Percentiles rank a stretch among this genome's conserved stretches.
Conservation (phyloP, 2,113 vertebrate genomes). For the Nerophis lumbriciformis region DNA sequence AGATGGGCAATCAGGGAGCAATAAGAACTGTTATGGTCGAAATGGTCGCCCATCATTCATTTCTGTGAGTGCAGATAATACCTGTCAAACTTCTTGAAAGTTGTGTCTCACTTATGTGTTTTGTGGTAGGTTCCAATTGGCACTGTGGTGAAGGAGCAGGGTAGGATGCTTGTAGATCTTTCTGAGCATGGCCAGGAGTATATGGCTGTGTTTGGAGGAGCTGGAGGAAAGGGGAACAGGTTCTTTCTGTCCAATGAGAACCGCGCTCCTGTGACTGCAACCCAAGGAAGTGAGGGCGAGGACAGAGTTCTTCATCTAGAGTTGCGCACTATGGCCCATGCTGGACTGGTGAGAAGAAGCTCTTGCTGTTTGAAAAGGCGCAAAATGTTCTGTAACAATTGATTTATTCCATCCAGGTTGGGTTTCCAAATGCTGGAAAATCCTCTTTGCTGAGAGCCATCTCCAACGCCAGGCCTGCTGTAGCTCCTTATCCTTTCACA, state of each 20-base stretch:
- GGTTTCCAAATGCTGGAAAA: slow-evolving; percentile 95
- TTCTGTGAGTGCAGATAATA: slow-evolving; percentile 65
- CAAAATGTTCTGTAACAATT: background rate
- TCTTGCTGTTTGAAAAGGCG: background rate
- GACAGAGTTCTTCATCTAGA: slow-evolving; percentile 82
- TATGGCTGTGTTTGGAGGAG: slow-evolving; percentile 80
- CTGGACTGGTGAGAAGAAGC: slow-evolving; percentile 78
- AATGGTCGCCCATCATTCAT: slow-evolving; percentile 71
- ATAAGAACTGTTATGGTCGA: slow-evolving; percentile 84
- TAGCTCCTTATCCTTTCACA: slow-evolving; percentile 93
- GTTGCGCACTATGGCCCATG: slow-evolving; percentile 90
- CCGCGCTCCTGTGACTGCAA: slow-evolving; percentile 76
- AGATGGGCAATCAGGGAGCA: slow-evolving; percentile 74
- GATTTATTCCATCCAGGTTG: slow-evolving; percentile 72
- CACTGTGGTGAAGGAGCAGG: slow-evolving; percentile 85
- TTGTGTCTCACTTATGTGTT: background rate
- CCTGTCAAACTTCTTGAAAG: background rate
- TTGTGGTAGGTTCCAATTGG: slow-evolving; percentile 83
- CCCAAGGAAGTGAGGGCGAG: slow-evolving; percentile 78
- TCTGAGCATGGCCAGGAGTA: slow-evolving; percentile 76
- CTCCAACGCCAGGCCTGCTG: slow-evolving; percentile 85
- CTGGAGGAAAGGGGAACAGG: slow-evolving; percentile 89
- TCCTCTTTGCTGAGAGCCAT: slow-evolving; percentile 88
- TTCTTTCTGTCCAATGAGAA: slow-evolving; percentile 93
- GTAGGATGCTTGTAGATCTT: slow-evolving; percentile 75